A percentile compares a stretch with the other conserved stretches of the same genome.
Evolutionary conservation across 2,888 invertebrate species (phyloP).

Genomic region (Agrotis exclamationis): DNA sequence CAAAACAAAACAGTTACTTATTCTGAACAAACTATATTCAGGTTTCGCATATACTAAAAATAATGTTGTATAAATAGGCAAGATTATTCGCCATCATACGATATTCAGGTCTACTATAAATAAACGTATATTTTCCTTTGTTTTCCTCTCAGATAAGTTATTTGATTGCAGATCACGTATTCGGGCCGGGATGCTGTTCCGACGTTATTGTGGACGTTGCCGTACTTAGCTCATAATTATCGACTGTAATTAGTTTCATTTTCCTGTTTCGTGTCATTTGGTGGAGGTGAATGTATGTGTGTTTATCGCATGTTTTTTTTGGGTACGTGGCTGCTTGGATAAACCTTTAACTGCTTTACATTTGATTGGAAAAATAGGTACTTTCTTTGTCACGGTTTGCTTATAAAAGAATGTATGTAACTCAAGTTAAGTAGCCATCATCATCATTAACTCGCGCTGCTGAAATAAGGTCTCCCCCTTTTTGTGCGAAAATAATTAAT

Average conservation of each 20-base stretch:
- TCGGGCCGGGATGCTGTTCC: slow-evolving; percentile 72
- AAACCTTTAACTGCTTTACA: neutral
- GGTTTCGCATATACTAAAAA: no score
- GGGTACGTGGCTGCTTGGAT: neutral
- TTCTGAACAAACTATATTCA: no score
- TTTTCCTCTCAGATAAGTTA: slow-evolving; percentile 51
- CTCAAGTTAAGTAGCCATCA: no score
- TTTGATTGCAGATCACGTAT: slow-evolving; percentile 80
- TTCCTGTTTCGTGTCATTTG: slow-evolving; percentile 56
- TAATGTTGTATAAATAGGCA: slow-evolving; percentile 39
- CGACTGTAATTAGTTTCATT: slow-evolving; percentile 65
- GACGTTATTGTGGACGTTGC: slow-evolving; percentile 72
- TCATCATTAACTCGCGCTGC: no score
- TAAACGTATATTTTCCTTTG: slow-evolving; percentile 35
- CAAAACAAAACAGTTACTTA: no score
- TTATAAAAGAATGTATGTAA: no score
- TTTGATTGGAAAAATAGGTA: neutral
- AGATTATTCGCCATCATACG: slow-evolving; percentile 36
- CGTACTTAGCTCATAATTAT: slow-evolving; percentile 70
- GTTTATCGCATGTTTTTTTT: slow-evolving; percentile 14
- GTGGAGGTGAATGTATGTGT: slow-evolving; percentile 30
- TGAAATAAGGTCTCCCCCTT: no score
- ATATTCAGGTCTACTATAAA: slow-evolving; percentile 22
- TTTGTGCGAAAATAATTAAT: no score
- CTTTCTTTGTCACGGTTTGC: no score